Evolutionary conservation across 1,140 invertebrate species (phyloP), one percentile per base, ranked within the genome.

Genomic region (Dendrolimus punctatus): DNA sequence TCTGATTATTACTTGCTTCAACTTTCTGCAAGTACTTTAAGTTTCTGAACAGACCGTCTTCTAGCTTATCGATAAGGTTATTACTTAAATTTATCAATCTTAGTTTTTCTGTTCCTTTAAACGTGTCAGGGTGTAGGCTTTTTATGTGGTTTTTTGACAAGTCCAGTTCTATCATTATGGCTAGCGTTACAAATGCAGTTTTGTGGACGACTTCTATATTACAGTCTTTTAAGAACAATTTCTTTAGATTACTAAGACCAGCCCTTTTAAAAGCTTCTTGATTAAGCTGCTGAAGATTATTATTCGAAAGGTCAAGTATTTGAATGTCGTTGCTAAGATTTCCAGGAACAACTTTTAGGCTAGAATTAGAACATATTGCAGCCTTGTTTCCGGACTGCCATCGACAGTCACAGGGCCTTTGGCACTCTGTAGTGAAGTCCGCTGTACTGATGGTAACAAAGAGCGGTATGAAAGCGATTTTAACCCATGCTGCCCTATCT

Each of bases 141-240:
- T 81, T 80, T 37, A 98, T 93, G 6, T 85, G 86, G 71, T 98
- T 98, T 51, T 89, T 88, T 0, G 94, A 95, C 43, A 97, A 81
- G 76, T 98, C 95, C 40, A 98, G 85, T 78, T 97, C 95, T 41
- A 96, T 94, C 46, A 97, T 88, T 49, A 96, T 93, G 45, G 90
- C 89, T 41, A 97, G 83, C 0, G 91, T 91, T 45, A 89, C 89
- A 74, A 98, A 96, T 0, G 95, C 93, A 46, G 91, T 89, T 41
- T 90, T 89, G 65, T 95, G 88, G 1, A 97, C 80, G 6, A 85
- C 74, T 61, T 91, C 89, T 45, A 97, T 91, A 42, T 89, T 90
- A 73, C 94, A 95, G 59, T 93, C 91, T 58, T 87, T 88, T 52
- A 97, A 65, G 62, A 91, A 91, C 6, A 97, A 76, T 74, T 95